Evolutionary conservation across 2,888 invertebrate species (phyloP).

Genomic region (Meandrusa payeni): DNA sequence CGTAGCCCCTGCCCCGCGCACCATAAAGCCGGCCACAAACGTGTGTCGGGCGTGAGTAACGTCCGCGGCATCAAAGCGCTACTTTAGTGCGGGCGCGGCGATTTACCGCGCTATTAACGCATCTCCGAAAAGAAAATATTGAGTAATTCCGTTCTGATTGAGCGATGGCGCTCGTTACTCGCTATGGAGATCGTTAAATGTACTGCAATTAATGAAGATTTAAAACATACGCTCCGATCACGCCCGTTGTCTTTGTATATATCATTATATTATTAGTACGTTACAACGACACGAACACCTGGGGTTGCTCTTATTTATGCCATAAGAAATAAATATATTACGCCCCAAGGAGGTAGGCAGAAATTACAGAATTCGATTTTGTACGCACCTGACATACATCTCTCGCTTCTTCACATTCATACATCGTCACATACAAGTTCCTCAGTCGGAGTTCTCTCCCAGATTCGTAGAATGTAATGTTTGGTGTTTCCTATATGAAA

Average conservation of each 20-base stretch:
- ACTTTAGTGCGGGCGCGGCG: constrained; percentile 32
- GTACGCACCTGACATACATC: too few species aligned
- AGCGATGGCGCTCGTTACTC: constrained; percentile 17
- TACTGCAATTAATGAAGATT: constrained; percentile 12
- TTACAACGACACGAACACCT: too few species aligned
- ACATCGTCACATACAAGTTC: too few species aligned
- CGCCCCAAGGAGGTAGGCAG: too few species aligned
- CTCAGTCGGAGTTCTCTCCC: too few species aligned
- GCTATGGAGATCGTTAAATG: constrained; percentile 4
- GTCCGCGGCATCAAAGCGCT: constrained; percentile 39
- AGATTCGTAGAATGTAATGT: too few species aligned
- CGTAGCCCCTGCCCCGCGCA: constrained; percentile 5
- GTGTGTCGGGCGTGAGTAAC: constrained; percentile 34
- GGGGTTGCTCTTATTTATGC: too few species aligned
- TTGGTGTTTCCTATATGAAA: too few species aligned
- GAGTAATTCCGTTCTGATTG: constrained; percentile 23
- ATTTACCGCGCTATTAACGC: constrained; percentile 28
- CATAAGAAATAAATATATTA: too few species aligned
- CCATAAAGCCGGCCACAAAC: constrained; percentile 28
- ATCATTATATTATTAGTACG: too few species aligned
- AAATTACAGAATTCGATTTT: too few species aligned
- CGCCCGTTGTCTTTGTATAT: constrained; percentile 3
- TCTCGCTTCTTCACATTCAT: too few species aligned
- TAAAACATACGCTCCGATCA: constrained; percentile 1
- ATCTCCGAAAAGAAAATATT: constrained; percentile 26